Evolutionary conservation across 2,797 vertebrate genomes (phyloP).

Genomic region (Mus caroli): DNA sequence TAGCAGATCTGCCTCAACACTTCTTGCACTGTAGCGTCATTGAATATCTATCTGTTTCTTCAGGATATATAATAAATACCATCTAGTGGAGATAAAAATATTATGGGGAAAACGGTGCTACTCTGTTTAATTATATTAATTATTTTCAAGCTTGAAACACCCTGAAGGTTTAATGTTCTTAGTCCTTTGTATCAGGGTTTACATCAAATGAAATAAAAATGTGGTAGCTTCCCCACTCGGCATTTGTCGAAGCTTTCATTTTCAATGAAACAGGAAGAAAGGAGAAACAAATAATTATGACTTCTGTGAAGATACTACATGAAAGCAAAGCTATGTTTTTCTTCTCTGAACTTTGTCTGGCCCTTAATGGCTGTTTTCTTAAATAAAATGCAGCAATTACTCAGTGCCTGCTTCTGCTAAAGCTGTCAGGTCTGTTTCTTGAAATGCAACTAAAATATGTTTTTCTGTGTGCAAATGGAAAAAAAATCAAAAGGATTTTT

Average conservation of each 20-base stretch:
- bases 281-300: background rate
- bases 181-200: background rate
- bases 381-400: conserved; percentile 28
- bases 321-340: conserved; percentile 18
- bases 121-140: conserved; percentile 9
- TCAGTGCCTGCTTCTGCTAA: background rate
- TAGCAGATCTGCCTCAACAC: background rate
- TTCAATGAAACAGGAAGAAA: background rate
- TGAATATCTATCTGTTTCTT: background rate
- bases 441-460: background rate
- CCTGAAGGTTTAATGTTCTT: background rate
- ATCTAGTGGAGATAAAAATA: background rate
- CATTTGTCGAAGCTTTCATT: background rate
- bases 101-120: background rate
- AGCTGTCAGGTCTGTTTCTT: background rate
- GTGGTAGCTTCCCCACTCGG: background rate
- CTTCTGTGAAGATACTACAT: background rate
- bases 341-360: conserved; percentile 13
- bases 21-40: background rate
- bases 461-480: background rate
- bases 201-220: background rate
- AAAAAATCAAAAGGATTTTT: background rate
- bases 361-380: conserved; percentile 42
- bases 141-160: background rate
- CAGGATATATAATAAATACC: background rate